Evolutionary conservation across 92 coral and sea anemone species (phyloP).

Genomic region (Epizoanthus rinbou): DNA sequence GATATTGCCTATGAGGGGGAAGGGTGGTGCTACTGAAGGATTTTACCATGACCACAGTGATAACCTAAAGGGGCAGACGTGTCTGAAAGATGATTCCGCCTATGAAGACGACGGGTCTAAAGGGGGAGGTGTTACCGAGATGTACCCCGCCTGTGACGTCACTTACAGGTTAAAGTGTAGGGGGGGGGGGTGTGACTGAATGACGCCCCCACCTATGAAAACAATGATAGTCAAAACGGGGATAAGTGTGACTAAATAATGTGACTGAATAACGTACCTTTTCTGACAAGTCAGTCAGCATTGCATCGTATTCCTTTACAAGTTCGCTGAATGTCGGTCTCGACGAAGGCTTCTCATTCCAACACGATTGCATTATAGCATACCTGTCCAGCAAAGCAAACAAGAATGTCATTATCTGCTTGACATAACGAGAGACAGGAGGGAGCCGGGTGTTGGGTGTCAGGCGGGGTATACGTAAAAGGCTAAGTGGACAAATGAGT

Average conservation of each 20-base stretch:
- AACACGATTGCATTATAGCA: slow-evolving; percentile 80
- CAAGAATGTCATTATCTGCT: too few species aligned
- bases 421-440: too few species aligned
- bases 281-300: slow-evolving; percentile 73
- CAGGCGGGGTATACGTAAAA: too few species aligned
- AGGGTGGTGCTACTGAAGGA: too few species aligned
- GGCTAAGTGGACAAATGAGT: too few species aligned
- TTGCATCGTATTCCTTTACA: slow-evolving; percentile 82
- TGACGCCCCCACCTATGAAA: neutral
- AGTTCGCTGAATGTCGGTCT: slow-evolving; percentile 87
- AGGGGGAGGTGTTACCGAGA: too few species aligned
- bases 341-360: slow-evolving; percentile 83
- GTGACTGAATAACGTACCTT: slow-evolving; percentile 50
- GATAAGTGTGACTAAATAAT: neutral
- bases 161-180: neutral
- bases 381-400: slow-evolving; percentile 51
- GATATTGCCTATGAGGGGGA: too few species aligned
- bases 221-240: neutral
- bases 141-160: too few species aligned
- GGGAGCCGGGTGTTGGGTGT: too few species aligned
- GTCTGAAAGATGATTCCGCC: neutral
- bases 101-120: too few species aligned
- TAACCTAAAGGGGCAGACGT: neutral
- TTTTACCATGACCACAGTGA: too few species aligned
- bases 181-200: neutral